Conservation (phyloP, 1,140 invertebrate genomes). For the Anoplophora glabripennis region DNA sequence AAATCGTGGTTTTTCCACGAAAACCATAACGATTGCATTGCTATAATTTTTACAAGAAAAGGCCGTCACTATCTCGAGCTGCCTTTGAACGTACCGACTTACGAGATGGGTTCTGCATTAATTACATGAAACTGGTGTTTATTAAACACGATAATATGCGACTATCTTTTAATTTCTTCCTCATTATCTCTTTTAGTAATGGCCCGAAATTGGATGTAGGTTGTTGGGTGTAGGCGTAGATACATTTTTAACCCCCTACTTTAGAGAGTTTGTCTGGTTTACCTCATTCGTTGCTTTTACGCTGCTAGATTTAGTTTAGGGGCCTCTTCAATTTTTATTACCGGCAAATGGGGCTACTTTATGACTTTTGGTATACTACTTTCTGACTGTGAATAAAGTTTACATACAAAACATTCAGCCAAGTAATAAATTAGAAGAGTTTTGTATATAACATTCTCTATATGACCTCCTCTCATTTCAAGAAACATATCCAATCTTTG, state of each 20-base stretch:
- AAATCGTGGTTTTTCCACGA: not conserved
- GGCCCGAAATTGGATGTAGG: conserved; percentile 6
- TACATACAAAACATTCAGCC: no score
- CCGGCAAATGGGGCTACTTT: no score
- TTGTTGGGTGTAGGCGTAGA: not conserved
- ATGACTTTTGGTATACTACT: no score
- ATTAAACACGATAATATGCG: not conserved
- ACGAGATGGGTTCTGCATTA: conserved; percentile 1
- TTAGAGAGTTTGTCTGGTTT: no score
- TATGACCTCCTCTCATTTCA: no score
- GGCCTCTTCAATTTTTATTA: no score
- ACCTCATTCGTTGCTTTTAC: no score
- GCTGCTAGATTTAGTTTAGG: no score
- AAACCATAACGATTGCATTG: not conserved
- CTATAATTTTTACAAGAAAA: not conserved
- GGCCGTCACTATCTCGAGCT: not conserved
- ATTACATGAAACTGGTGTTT: conserved; percentile 5
- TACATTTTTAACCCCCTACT: not conserved
- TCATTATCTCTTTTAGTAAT: conserved; percentile 6
- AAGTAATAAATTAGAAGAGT: no score
- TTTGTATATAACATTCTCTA: no score
- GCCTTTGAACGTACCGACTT: conserved; percentile 4
- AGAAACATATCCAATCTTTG: no score
- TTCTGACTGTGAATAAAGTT: no score
- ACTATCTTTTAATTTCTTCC: conserved; percentile 5